A percentile compares a stretch with the other conserved stretches of the same genome.
phyloP scores from a whole-genome alignment of 2,888 invertebrate species.

The Thereva unica region DNA sequence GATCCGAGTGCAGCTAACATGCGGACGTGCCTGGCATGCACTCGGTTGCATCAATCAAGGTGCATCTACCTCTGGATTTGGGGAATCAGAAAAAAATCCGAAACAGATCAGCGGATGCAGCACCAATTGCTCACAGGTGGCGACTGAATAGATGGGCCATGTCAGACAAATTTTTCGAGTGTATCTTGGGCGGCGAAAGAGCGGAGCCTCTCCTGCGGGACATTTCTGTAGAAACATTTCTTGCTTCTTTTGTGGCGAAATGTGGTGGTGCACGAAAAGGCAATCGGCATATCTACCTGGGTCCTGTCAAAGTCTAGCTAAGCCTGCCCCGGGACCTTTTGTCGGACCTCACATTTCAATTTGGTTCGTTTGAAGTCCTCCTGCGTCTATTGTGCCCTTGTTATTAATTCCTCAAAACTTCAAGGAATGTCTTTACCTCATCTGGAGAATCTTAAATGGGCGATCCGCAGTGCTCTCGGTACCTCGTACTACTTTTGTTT shows the following conservation, averaged over 20 bases:
- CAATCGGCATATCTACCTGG: slow-evolving; percentile 2
- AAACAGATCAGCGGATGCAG: too few species aligned
- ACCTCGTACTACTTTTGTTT: too few species aligned
- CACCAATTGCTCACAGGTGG: too few species aligned
- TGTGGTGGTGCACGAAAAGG: slow-evolving; percentile 20
- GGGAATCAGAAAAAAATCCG: too few species aligned
- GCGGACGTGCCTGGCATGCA: too few species aligned
- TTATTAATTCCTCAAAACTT: slow-evolving; percentile 11
- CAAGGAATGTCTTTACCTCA: not conserved
- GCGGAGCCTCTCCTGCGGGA: not conserved
- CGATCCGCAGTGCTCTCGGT: not conserved
- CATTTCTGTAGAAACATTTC: slow-evolving; percentile 8
- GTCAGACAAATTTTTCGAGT: too few species aligned
- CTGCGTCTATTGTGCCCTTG: slow-evolving; percentile 8
- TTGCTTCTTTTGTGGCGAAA: slow-evolving; percentile 18
- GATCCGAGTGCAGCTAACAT: too few species aligned
- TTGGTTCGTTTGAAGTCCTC: slow-evolving; percentile 21
- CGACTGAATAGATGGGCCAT: too few species aligned
- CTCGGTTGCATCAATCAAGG: too few species aligned
- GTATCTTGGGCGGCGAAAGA: too few species aligned
- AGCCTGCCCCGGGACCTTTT: slow-evolving; percentile 23
- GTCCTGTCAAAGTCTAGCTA: not conserved
- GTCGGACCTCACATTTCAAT: slow-evolving; percentile 27
- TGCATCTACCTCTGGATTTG: too few species aligned
- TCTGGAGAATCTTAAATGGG: not conserved